phyloP scores from a whole-genome alignment of 35 echinoderm and acorn worm species.

The Patiria miniata region DNA sequence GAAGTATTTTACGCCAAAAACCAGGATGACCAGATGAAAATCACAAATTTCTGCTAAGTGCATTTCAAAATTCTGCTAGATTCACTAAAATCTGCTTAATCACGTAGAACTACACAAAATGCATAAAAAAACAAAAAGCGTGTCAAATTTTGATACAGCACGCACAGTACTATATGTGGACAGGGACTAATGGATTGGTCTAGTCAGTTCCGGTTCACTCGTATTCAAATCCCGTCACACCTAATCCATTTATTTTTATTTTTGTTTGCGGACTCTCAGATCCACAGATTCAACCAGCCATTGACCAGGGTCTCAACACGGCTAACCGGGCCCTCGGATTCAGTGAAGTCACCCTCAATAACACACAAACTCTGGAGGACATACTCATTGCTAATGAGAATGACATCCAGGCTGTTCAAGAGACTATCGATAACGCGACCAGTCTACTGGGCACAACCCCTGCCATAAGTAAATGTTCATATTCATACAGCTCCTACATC shows the following conservation, averaged over 20 bases:
- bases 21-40: too few relatives aligned
- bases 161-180: too few relatives aligned
- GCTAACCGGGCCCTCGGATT: slow-evolving; percentile 29
- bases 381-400: slow-evolving; percentile 7
- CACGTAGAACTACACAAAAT: too few relatives aligned
- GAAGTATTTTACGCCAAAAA: too few relatives aligned
- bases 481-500: too few relatives aligned
- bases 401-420: slow-evolving; percentile 37
- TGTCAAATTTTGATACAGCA: too few relatives aligned
- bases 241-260: neutral
- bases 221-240: neutral
- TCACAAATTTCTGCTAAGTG: too few relatives aligned
- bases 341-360: slow-evolving; percentile 3
- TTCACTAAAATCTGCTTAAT: too few relatives aligned
- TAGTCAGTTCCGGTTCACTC: too few relatives aligned
- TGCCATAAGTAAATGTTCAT: slow-evolving; percentile 21
- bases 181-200: too few relatives aligned
- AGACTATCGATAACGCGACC: slow-evolving; percentile 39
- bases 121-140: too few relatives aligned
- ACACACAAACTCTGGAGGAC: neutral
- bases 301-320: slow-evolving; percentile 27
- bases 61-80: too few relatives aligned
- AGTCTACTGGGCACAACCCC: slow-evolving; percentile 30
- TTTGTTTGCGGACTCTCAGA: slow-evolving; percentile 34
- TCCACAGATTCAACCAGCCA: slow-evolving; percentile 55